Conservation (phyloP, 2,888 invertebrate species). For the Isotomurus palustris region DNA sequence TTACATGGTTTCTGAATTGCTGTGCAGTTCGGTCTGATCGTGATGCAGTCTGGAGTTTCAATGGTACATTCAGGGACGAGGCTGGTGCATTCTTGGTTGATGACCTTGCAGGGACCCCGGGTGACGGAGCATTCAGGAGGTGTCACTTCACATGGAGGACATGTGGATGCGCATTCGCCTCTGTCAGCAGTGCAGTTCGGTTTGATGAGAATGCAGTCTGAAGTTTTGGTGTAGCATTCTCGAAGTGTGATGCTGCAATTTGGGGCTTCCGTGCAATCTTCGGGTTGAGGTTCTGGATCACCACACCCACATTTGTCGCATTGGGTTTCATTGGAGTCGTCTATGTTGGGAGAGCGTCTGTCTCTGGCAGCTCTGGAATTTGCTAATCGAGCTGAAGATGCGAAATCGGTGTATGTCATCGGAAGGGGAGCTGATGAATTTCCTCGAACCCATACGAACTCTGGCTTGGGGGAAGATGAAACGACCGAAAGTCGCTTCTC, state of each 20-base stretch:
- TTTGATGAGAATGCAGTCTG: background rate
- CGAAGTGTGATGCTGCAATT: background rate
- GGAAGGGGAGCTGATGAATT: background rate
- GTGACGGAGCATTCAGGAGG: background rate
- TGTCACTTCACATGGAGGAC: background rate
- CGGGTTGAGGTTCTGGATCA: background rate
- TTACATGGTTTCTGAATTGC: background rate
- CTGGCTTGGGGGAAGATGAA: too few species aligned
- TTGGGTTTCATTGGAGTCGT: too few species aligned
- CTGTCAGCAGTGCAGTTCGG: background rate
- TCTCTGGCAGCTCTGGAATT: too few species aligned
- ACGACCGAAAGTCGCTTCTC: too few species aligned
- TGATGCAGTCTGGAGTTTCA: background rate
- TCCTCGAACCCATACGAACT: too few species aligned
- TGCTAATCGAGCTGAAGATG: background rate
- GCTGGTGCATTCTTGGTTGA: background rate
- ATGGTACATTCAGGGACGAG: background rate
- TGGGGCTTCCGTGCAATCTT: background rate
- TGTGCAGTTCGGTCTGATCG: background rate
- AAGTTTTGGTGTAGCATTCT: background rate
- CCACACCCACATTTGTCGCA: background rate
- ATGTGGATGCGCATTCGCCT: background rate
- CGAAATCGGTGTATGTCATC: background rate
- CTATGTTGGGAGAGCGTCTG: too few species aligned
- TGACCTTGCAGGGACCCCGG: background rate